Evolutionary conservation across 2,797 vertebrate genomes (phyloP).

Genomic region (Melanotaenia nigrans): DNA sequence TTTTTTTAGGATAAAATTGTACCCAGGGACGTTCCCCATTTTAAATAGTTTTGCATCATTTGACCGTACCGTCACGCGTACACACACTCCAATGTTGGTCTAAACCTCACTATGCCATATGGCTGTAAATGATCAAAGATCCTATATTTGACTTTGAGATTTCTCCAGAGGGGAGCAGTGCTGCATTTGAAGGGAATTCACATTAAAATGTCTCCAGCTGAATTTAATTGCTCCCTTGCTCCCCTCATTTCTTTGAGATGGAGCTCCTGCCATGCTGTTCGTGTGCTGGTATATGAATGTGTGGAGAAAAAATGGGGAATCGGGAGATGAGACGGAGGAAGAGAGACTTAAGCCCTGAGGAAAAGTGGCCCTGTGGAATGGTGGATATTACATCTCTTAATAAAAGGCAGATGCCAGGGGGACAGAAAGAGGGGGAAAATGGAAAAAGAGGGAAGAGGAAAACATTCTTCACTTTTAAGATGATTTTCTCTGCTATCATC

Average conservation of each 20-base stretch:
- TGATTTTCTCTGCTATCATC: conserved; percentile 48
- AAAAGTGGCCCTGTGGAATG: conserved; percentile 60
- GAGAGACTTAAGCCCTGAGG: conserved; percentile 35
- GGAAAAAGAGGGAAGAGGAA: conserved; percentile 28
- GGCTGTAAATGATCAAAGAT: conserved; percentile 72
- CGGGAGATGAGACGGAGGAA: not conserved
- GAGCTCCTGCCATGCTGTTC: conserved; percentile 57
- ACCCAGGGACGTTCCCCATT: conserved; percentile 35
- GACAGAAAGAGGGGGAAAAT: conserved; percentile 24
- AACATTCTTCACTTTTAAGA: conserved; percentile 45
- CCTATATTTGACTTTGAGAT: conserved; percentile 78
- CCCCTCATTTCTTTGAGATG: conserved; percentile 72
- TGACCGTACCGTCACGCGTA: conserved; percentile 56
- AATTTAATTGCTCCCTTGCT: conserved; percentile 78
- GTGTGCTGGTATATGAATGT: conserved; percentile 28
- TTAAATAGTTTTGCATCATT: conserved; percentile 50
- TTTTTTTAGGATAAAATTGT: conserved; percentile 12
- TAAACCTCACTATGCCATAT: conserved; percentile 55
- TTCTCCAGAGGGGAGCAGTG: conserved; percentile 62
- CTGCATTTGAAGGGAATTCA: conserved; percentile 60
- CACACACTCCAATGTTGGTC: conserved; percentile 25
- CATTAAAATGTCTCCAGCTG: conserved; percentile 73
- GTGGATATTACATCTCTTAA: conserved; percentile 75
- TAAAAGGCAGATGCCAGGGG: conserved; percentile 69
- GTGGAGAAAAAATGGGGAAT: conserved; percentile 12